Evolutionary conservation across 2,888 invertebrate genomes (phyloP).

Genomic region (Lithodes maja): DNA sequence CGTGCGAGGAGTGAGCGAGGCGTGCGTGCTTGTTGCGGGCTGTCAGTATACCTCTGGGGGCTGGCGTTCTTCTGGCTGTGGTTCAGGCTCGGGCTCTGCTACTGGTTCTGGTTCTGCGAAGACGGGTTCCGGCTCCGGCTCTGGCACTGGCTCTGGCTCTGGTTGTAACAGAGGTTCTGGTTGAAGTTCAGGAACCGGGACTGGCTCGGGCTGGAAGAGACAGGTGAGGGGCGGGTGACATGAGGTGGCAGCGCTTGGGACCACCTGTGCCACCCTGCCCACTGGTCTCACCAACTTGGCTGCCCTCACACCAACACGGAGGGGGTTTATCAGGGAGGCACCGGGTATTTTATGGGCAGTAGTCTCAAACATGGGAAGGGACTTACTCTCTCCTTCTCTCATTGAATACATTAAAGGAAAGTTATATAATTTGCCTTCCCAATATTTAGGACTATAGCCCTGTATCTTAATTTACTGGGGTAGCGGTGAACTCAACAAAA

Average conservation of each 20-base stretch:
- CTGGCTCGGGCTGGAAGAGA: conserved; percentile 64
- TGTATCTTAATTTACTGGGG: too few relatives aligned
- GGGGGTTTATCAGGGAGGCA: too few relatives aligned
- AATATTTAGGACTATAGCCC: too few relatives aligned
- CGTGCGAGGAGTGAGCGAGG: neutral
- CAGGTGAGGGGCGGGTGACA: conserved; percentile 35
- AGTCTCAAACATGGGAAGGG: too few relatives aligned
- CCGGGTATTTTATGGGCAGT: too few relatives aligned
- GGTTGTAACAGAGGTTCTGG: conserved; percentile 6
- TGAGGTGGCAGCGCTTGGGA: neutral
- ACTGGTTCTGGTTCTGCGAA: conserved; percentile 27
- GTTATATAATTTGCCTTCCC: too few relatives aligned
- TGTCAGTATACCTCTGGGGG: conserved; percentile 46
- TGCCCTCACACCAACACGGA: too few relatives aligned
- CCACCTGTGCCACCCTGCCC: neutral
- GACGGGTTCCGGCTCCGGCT: neutral
- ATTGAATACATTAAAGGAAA: too few relatives aligned
- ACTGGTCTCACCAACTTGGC: too few relatives aligned
- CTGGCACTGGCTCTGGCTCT: conserved; percentile 26
- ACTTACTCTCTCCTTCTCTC: too few relatives aligned
- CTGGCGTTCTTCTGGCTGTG: conserved; percentile 28
- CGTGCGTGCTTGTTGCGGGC: neutral
- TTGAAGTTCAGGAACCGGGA: conserved; percentile 23
- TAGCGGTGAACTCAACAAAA: too few relatives aligned
- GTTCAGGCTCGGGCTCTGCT: conserved; percentile 28